Conservation (phyloP, 2,113 vertebrate species). For the Anarhynchus alexandrinus region DNA sequence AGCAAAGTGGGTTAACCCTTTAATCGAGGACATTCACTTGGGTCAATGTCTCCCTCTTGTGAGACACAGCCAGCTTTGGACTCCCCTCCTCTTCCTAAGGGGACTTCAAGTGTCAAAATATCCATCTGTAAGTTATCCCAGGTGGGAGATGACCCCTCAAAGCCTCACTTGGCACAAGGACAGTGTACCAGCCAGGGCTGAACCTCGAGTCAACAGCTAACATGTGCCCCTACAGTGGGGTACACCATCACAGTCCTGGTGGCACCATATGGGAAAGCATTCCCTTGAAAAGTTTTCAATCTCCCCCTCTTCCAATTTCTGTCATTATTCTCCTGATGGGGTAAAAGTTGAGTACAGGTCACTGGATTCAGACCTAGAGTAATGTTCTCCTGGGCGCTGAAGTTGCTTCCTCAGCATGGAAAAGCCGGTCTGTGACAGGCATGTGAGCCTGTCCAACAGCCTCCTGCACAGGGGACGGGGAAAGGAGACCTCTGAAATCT, state of each 20-base stretch:
- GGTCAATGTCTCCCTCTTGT: neutral
- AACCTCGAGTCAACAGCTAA: neutral
- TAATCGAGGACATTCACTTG: neutral
- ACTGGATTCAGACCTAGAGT: neutral
- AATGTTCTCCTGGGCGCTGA: neutral
- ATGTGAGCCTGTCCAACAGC: neutral
- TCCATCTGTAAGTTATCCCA: neutral
- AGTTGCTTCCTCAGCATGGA: neutral
- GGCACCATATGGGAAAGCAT: neutral
- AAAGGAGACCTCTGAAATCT: neutral
- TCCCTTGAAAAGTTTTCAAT: neutral
- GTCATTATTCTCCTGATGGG: neutral
- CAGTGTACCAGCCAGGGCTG: neutral
- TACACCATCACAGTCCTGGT: neutral
- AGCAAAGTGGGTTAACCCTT: neutral
- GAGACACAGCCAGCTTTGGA: neutral
- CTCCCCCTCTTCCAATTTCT: neutral
- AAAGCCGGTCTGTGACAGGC: neutral
- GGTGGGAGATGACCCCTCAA: neutral
- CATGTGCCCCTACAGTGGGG: rapidly evolving
- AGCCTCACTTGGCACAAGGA: neutral
- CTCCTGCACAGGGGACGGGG: neutral
- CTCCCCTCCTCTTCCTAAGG: neutral
- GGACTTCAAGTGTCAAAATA: neutral
- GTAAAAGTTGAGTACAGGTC: neutral